Evolutionary conservation across 2,888 invertebrate genomes (phyloP), one percentile per base, ranked within the genome.

Genomic region (Drosophila melanosoma): DNA sequence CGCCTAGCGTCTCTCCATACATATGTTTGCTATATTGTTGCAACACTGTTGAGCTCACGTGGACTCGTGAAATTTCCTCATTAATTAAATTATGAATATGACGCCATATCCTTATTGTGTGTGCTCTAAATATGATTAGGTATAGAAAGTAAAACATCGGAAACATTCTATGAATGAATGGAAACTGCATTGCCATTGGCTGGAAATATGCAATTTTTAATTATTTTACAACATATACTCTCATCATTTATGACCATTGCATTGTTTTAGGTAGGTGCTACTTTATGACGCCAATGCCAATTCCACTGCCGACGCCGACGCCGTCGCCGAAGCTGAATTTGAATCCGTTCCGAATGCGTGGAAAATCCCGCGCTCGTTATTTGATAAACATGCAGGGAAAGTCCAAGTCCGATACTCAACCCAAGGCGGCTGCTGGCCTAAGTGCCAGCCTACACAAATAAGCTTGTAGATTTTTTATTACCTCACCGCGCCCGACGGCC

Each of bases 381-480:
- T 81, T 83, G 65, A 83, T 68, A 77, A 81, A 80, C 54, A 63
- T 49, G 60, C 33, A 6, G 62, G 85, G 85, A 83, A 85, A 82
- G 67, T 72, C 87, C 89, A 70, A 76, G 64, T 49, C 61, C 54
- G 62, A 12, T 64, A 56, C 59, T 59, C 56, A 23, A 67, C 38
- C 73, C 71, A 68, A 67, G 77, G 78, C 78, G 83, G 83, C 84
- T 81, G 81, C 77, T 75, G 65, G 75, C 74, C 87, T 82, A 84
- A 87, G 71, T 74, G 81, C 67, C 65, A 80, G 83, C 89, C 87
- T 89, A 85, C 83, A 73, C 82, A 87, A 87, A 89, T 87, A 83
- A 83, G 89, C 83, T 79, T 67, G 52, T 56, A 69, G 65, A 79
- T 73, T 77, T 45, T 85, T 76, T 78, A 86, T 69, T 63, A 52